Evolutionary conservation across 2,888 invertebrate genomes (phyloP).

Genomic region (Teleogryllus oceanicus): DNA sequence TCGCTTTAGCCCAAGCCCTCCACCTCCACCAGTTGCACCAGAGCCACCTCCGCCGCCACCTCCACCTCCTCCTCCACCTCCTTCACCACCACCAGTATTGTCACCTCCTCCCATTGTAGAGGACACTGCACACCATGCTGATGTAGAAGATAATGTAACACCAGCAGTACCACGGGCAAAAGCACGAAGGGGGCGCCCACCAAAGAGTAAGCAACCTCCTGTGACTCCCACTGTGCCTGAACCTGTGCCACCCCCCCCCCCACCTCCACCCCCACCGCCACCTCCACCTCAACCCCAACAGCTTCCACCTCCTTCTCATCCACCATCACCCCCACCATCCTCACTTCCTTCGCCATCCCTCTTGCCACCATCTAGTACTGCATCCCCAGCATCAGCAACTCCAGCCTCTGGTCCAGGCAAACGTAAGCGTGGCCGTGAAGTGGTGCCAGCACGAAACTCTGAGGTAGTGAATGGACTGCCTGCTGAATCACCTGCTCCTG

Average conservation of each 20-base stretch:
- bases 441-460: background rate
- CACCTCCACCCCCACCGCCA: background rate
- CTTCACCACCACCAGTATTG: background rate
- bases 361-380: background rate
- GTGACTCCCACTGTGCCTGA: background rate
- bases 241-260: background rate
- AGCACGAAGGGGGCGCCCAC: slow-evolving; percentile 27
- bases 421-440: background rate
- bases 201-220: background rate
- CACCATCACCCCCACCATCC: background rate
- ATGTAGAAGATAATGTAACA: slow-evolving; percentile 36
- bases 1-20: slow-evolving; percentile 32
- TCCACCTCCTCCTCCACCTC: background rate
- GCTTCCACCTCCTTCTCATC: background rate
- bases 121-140: slow-evolving; percentile 36
- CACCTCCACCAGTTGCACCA: background rate
- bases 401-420: background rate
- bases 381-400: background rate
- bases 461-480: background rate
- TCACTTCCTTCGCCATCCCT: background rate
- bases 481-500: background rate
- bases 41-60: background rate
- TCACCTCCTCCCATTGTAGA: slow-evolving; percentile 28
- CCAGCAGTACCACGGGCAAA: slow-evolving; percentile 34
- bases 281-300: background rate